A percentile compares a stretch with the other conserved stretches of the same genome.
Evolutionary conservation across 2,797 vertebrate genomes (phyloP).

Genomic region (Alauda arvensis): DNA sequence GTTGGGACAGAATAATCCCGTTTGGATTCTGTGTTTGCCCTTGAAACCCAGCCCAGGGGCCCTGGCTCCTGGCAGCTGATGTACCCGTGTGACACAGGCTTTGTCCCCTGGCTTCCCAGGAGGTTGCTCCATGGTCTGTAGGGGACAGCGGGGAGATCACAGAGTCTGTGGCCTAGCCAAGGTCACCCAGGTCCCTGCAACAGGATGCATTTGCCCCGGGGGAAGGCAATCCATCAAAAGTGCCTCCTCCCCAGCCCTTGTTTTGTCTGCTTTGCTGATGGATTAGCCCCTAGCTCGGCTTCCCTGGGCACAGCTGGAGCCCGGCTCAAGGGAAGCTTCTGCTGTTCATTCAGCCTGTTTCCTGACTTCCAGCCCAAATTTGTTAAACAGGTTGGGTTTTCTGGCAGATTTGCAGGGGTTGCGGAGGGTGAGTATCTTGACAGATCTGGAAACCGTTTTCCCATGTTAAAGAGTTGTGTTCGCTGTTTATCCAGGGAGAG

Average conservation of each 20-base stretch:
- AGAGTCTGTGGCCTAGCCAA: neutral
- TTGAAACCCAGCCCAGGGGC: neutral
- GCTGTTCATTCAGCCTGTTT: neutral
- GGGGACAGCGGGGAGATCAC: neutral
- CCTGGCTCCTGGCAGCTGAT: neutral
- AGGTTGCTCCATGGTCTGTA: neutral
- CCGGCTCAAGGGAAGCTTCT: neutral
- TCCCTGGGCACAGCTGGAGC: neutral
- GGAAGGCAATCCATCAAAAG: neutral
- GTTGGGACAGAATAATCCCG: neutral
- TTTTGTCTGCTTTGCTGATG: neutral
- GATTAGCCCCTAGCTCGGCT: neutral
- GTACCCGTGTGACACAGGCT: neutral
- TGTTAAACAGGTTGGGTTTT: neutral
- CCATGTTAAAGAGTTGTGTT: neutral
- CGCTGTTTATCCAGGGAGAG: neutral
- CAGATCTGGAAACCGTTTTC: neutral
- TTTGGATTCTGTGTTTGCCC: neutral
- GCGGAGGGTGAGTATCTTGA: fast-evolving
- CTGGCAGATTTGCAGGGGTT: neutral
- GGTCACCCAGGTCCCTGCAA: neutral
- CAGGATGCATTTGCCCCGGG: neutral
- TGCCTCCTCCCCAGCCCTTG: neutral
- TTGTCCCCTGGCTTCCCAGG: neutral
- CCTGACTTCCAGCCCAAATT: neutral